A percentile compares a stretch with the other conserved stretches of the same genome.
Conservation (phyloP, 2,113 vertebrate species). For the Perognathus longimembris region DNA sequence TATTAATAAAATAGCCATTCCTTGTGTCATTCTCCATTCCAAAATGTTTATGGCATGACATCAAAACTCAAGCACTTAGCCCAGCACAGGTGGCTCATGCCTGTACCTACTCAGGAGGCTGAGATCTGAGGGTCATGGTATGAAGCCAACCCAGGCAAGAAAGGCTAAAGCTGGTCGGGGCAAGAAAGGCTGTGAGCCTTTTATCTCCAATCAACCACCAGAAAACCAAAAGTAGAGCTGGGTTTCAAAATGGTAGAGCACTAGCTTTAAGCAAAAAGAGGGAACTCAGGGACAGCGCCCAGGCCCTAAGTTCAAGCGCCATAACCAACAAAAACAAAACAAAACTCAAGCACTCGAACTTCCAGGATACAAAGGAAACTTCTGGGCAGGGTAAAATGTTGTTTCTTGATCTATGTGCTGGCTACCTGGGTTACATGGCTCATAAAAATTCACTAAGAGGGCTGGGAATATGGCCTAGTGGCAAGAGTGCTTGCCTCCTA, state of each 20-base stretch:
- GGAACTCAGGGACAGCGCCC: no score
- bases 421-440: background rate
- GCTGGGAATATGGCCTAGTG: no score
- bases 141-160: no score
- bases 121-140: no score
- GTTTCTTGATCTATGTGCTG: background rate
- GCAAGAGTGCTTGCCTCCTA: no score
- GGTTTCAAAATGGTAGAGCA: no score
- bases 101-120: no score
- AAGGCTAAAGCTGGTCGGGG: no score
- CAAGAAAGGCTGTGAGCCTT: no score
- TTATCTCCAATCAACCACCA: no score
- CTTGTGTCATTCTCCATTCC: background rate
- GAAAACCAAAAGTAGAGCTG: no score
- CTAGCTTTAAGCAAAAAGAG: no score
- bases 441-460: conserved; percentile 47
- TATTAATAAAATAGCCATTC: background rate
- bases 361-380: background rate
- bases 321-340: background rate
- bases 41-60: background rate
- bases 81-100: background rate
- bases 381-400: background rate
- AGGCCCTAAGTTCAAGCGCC: background rate
- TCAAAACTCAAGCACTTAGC: conserved; percentile 25
- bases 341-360: background rate